phyloP scores from a whole-genome alignment of 2,797 vertebrate species.

The Macroramphosus scolopax region DNA sequence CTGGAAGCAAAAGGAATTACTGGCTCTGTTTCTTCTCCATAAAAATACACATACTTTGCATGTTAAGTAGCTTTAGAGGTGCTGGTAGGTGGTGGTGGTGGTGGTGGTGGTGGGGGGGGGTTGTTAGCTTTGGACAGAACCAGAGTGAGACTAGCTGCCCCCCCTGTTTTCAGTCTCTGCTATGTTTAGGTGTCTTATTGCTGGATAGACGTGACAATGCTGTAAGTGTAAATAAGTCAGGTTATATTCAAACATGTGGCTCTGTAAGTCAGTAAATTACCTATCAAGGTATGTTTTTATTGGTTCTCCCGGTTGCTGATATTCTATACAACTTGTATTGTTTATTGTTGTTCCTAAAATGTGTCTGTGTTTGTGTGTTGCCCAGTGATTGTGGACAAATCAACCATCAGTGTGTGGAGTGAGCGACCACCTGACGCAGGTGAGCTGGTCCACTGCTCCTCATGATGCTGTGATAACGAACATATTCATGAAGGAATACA shows the following conservation, averaged over 20 bases:
- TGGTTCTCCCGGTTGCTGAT: neutral
- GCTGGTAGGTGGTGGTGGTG: too few relatives aligned
- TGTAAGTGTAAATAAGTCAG: too few relatives aligned
- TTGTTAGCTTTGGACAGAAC: neutral
- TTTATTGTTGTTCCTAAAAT: neutral
- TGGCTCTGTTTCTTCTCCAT: too few relatives aligned
- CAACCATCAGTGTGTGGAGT: slow-evolving; percentile 69
- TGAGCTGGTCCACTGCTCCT: slow-evolving; percentile 28
- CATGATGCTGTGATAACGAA: too few relatives aligned
- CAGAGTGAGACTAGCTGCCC: neutral
- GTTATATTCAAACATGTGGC: too few relatives aligned
- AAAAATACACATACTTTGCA: too few relatives aligned
- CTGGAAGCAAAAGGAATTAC: too few relatives aligned
- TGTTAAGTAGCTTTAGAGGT: too few relatives aligned
- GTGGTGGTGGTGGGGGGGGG: too few relatives aligned
- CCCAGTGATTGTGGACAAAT: slow-evolving; percentile 46
- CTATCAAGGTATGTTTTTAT: slow-evolving; percentile 9
- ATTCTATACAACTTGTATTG: neutral
- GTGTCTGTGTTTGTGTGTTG: slow-evolving; percentile 43
- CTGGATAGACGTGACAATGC: neutral
- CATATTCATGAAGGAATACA: too few relatives aligned
- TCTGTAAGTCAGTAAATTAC: too few relatives aligned
- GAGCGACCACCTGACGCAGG: slow-evolving; percentile 62
- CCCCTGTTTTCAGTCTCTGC: neutral
- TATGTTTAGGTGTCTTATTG: slow-evolving; percentile 1